These are phyloP conservation scores for Eupeodes corollae DNA, from an alignment of 1,140 invertebrate species.

Conservation along the genomic window DNA sequence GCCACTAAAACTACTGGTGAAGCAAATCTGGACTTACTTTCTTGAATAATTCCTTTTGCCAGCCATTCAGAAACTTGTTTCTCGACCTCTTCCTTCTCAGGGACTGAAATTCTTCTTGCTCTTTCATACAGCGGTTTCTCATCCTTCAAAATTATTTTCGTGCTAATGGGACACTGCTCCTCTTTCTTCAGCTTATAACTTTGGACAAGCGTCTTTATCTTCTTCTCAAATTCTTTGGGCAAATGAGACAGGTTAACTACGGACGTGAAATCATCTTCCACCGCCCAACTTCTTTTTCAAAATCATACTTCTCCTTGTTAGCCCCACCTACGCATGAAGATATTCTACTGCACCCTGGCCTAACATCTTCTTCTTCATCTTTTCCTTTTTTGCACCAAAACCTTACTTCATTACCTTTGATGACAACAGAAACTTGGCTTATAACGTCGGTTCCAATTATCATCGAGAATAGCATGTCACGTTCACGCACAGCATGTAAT, in stretches of 20 bases:
- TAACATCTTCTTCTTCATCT: no score
- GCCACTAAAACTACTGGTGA: constrained; percentile 27
- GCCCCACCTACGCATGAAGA: no score
- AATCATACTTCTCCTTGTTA: neutral
- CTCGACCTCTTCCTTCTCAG: constrained; percentile 12
- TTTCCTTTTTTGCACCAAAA: no score
- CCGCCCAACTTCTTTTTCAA: neutral
- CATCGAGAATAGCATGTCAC: no score
- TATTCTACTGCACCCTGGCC: no score
- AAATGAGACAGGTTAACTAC: neutral
- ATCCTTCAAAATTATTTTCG: constrained; percentile 13
- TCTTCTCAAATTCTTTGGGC: no score
- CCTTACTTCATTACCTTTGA: no score
- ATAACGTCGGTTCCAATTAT: no score
- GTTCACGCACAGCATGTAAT: no score
- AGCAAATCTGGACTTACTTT: constrained; percentile 19
- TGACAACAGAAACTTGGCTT: no score
- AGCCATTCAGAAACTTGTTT: constrained; percentile 10
- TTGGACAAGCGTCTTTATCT: neutral
- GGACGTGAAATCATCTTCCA: neutral
- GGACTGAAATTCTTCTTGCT: constrained; percentile 14
- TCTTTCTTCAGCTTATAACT: neutral
- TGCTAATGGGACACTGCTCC: constrained; percentile 6
- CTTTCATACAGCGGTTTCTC: constrained; percentile 20
- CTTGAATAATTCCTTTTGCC: constrained; percentile 17